Percentiles rank a stretch among this genome's conserved stretches.
Conservation (phyloP, 2,797 vertebrate species). For the Aselliscus stoliczkanus region DNA sequence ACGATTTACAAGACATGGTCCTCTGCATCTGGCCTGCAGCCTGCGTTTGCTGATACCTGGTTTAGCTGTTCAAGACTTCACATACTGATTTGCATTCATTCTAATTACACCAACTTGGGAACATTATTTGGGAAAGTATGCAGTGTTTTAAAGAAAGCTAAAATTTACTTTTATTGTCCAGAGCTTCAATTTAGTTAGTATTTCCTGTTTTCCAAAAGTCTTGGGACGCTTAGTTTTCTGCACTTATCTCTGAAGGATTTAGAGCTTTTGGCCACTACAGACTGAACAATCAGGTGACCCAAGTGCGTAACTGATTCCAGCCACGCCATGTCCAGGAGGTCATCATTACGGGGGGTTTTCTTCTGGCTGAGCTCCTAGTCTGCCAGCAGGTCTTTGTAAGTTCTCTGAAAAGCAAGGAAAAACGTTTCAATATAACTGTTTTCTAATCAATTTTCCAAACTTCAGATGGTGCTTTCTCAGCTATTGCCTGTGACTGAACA, state of each 20-base stretch:
- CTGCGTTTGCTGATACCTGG: background rate
- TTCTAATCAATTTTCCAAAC: background rate
- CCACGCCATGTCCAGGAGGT: background rate
- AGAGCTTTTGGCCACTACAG: background rate
- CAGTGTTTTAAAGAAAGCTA: background rate
- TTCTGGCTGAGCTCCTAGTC: background rate
- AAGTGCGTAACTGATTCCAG: background rate
- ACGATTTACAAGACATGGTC: background rate
- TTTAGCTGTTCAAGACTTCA: background rate
- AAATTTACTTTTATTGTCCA: background rate
- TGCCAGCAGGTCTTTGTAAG: background rate
- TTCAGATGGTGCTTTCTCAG: slow-evolving; percentile 84
- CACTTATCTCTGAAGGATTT: background rate
- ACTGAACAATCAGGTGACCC: background rate
- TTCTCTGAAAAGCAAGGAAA: background rate
- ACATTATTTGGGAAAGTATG: background rate
- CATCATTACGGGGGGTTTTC: background rate
- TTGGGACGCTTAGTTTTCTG: background rate
- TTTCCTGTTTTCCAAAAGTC: background rate
- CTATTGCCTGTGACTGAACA: slow-evolving; percentile 87
- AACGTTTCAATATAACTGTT: background rate
- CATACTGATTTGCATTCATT: background rate
- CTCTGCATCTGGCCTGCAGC: background rate
- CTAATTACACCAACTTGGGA: background rate
- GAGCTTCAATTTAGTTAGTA: background rate